Base-by-base conservation (phyloP, 2,113 vertebrate species). In the Seriola dumerili region DNA sequence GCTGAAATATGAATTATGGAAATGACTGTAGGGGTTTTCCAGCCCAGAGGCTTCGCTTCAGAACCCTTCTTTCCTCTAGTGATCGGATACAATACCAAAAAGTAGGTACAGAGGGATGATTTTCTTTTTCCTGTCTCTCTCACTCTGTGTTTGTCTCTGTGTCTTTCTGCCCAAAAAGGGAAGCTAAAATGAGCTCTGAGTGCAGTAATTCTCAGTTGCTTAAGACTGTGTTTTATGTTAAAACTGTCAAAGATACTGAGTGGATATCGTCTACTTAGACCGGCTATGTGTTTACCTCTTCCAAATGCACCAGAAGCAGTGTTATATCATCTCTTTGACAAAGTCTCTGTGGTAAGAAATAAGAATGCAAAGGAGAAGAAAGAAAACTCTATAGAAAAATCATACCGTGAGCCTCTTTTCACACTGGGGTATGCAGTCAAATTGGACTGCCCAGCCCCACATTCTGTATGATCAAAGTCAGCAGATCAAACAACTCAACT, bases 1-100 rank as follows among this genome's bases (percentile, higher is more conserved):
- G 81, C 62, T 92, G 77, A 78, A 80, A 83, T 89, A 88, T 91
- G 81, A 88, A 90, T 93, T 80, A 91, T 92, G 84, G 85, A 92
- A 90, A 91, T 90, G 62, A 85, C 72, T 85, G 67, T 81, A 65
- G 83, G 81, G 72, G 50, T 74, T 84, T 75, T 88, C 52, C 65
- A 54, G 86, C 77, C 81, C 63, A 80, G 19, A 85, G 85, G 74
- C 69, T 81, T 86, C 10, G 17, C 72, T 68, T 81, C 59, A 81
- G 68, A 72, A 76, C 17, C 61, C 25, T 52, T 67, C 36, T 76
- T 61, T 84, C 63, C 86, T 83, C 70, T 46, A 34, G 70, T 82
- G 81, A 90, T 91, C 78, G 80, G 82, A 82, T 76, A 48, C 75
- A 52, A 84, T 72, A 68, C 67, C 21, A 68, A 78, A 71, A 65